Evolutionary conservation across 2,888 invertebrate genomes (phyloP).

Genomic region (Conops quadrifasciatus): DNA sequence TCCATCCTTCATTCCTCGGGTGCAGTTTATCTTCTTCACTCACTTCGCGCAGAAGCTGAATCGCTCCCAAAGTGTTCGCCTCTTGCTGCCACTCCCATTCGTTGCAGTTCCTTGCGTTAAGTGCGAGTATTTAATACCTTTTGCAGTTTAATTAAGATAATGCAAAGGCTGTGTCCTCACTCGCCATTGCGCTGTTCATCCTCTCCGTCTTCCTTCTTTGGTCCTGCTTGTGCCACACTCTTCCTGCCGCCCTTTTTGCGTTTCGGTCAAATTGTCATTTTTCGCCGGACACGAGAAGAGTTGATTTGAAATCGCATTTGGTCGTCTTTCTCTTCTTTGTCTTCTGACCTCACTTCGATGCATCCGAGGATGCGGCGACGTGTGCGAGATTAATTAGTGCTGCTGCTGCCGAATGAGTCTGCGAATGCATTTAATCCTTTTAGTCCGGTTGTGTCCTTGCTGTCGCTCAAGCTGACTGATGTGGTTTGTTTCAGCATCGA

Average conservation of each 20-base stretch:
- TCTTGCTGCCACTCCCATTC: neutral
- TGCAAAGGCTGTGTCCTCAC: slow-evolving; percentile 25
- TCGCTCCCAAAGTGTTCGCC: no score
- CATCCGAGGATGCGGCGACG: neutral
- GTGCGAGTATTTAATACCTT: slow-evolving; percentile 26
- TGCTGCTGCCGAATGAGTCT: neutral
- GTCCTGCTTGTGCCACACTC: neutral
- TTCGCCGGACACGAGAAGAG: slow-evolving; percentile 24
- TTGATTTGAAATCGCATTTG: slow-evolving; percentile 26
- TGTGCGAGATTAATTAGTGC: slow-evolving; percentile 25
- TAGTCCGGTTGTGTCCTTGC: slow-evolving; percentile 15
- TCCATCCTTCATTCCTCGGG: no score
- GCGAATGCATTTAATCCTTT: slow-evolving; percentile 36
- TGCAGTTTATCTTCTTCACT: no score
- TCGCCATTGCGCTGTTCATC: neutral
- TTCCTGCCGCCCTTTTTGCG: neutral
- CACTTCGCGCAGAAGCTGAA: no score
- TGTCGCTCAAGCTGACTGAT: slow-evolving; percentile 28
- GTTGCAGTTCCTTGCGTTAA: neutral
- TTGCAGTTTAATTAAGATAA: slow-evolving; percentile 37
- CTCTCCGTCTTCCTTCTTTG: neutral
- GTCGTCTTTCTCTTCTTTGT: slow-evolving; percentile 10
- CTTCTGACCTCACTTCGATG: neutral
- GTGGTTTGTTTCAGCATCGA: slow-evolving; percentile 16
- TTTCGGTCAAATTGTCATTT: slow-evolving; percentile 22